Percentiles rank a stretch among this genome's conserved stretches.
phyloP scores from a whole-genome alignment of 2,113 vertebrate genomes.

The Calypte anna region DNA sequence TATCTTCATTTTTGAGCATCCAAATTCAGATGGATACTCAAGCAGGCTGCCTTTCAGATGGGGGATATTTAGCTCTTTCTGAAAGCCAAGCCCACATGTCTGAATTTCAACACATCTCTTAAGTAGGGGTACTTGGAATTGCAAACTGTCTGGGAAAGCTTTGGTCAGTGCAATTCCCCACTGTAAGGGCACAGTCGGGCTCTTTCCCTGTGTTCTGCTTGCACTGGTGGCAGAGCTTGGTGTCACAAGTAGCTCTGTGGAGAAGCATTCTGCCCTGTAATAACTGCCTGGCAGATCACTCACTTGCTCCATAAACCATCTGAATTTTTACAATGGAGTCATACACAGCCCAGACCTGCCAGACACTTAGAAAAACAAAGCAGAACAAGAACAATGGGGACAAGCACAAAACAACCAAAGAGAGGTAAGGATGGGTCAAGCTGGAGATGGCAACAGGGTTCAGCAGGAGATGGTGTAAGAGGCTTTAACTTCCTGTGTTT shows the following conservation, averaged over 20 bases:
- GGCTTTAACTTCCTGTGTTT: not conserved
- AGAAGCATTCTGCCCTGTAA: not conserved
- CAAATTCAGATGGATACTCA: not conserved
- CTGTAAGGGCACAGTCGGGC: too few species aligned
- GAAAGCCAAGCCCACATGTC: not conserved
- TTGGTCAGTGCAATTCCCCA: not conserved
- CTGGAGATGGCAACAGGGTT: not conserved
- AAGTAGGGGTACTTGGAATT: not conserved
- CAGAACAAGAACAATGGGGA: not conserved
- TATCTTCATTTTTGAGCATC: not conserved
- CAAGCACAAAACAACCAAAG: not conserved
- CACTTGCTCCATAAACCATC: not conserved
- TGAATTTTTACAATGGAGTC: not conserved
- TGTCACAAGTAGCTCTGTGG: rapidly evolving
- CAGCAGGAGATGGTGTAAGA: not conserved
- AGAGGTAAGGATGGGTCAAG: not conserved
- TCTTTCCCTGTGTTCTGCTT: not conserved
- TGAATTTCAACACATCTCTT: not conserved
- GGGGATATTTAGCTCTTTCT: not conserved
- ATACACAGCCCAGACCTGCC: not conserved
- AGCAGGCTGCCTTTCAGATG: not conserved
- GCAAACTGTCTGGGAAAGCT: not conserved
- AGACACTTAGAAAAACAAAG: not conserved
- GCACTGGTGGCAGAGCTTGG: not conserved
- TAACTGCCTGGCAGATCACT: not conserved